phyloP scores from a whole-genome alignment of 2,797 vertebrate genomes.

The Enteromius argenteus region DNA sequence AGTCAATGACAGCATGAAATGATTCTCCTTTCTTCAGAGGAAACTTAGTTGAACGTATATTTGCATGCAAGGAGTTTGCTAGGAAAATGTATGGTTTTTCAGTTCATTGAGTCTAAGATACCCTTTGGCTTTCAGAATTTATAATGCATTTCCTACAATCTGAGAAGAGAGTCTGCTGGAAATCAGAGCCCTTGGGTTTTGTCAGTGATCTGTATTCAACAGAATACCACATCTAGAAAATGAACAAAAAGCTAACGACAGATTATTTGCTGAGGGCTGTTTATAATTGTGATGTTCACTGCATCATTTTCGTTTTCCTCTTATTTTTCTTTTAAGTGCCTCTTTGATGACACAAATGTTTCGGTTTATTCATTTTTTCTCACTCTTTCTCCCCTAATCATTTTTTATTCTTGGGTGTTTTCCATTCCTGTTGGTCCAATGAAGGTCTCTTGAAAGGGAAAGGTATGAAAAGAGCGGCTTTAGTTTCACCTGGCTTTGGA shows the following conservation, averaged over 20 bases:
- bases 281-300: slow-evolving; percentile 33
- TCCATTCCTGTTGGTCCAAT: slow-evolving; percentile 73
- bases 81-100: background rate
- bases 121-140: slow-evolving; percentile 21
- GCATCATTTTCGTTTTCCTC: slow-evolving; percentile 34
- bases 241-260: slow-evolving; percentile 24
- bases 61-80: slow-evolving; percentile 45
- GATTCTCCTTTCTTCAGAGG: slow-evolving; percentile 35
- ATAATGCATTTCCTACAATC: slow-evolving; percentile 7
- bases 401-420: slow-evolving; percentile 71
- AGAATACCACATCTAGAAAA: slow-evolving; percentile 24
- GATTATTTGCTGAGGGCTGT: slow-evolving; percentile 30
- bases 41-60: slow-evolving; percentile 5
- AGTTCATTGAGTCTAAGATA: background rate
- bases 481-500: slow-evolving; percentile 29
- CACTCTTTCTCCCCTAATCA: slow-evolving; percentile 72
- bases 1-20: slow-evolving; percentile 47
- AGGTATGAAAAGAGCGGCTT: slow-evolving; percentile 76
- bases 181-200: slow-evolving; percentile 42
- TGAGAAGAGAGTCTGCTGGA: slow-evolving; percentile 17
- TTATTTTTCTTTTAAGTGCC: slow-evolving; percentile 33
- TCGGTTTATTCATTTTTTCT: slow-evolving; percentile 63
- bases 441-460: slow-evolving; percentile 84
- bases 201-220: slow-evolving; percentile 43
- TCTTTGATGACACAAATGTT: slow-evolving; percentile 63